Conservation (phyloP, 2,888 invertebrate genomes). For the Drosophila diplacantha region DNA sequence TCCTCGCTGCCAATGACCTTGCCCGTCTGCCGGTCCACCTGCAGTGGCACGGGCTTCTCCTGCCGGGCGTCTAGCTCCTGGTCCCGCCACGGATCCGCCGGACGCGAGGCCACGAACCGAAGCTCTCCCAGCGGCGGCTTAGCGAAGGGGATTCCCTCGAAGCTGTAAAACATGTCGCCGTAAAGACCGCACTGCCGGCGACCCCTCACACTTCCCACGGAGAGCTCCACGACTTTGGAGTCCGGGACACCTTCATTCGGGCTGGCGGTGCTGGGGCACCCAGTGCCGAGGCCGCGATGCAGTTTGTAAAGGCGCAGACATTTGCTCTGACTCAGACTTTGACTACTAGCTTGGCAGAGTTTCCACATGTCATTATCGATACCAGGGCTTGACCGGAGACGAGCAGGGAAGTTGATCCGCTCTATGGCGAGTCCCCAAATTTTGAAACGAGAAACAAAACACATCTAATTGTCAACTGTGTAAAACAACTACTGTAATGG, state of each 20-base stretch:
- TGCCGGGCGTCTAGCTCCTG: constrained; percentile 51
- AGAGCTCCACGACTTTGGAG: constrained; percentile 44
- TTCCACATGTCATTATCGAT: constrained; percentile 37
- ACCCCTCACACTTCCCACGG: constrained; percentile 64
- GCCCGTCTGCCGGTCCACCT: constrained; percentile 51
- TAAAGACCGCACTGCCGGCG: constrained; percentile 57
- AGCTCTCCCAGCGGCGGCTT: constrained; percentile 63
- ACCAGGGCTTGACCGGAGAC: background rate
- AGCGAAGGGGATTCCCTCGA: constrained; percentile 72
- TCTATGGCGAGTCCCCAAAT: background rate
- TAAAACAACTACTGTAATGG: background rate
- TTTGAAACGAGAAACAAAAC: constrained; percentile 3
- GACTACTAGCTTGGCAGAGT: constrained; percentile 11
- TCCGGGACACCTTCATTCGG: constrained; percentile 11
- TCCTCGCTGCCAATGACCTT: constrained; percentile 65
- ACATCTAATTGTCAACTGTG: constrained; percentile 13
- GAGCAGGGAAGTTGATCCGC: constrained; percentile 18
- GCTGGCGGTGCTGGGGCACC: background rate
- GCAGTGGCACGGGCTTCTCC: constrained; percentile 48
- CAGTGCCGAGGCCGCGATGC: background rate
- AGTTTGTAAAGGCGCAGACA: constrained; percentile 6
- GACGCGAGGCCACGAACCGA: constrained; percentile 71
- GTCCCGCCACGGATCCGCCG: constrained; percentile 76
- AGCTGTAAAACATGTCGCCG: constrained; percentile 59
- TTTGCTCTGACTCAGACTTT: constrained; percentile 15